Base-by-base conservation (phyloP, 2,888 invertebrate genomes). In the Lasioglossum leucozonium region DNA sequence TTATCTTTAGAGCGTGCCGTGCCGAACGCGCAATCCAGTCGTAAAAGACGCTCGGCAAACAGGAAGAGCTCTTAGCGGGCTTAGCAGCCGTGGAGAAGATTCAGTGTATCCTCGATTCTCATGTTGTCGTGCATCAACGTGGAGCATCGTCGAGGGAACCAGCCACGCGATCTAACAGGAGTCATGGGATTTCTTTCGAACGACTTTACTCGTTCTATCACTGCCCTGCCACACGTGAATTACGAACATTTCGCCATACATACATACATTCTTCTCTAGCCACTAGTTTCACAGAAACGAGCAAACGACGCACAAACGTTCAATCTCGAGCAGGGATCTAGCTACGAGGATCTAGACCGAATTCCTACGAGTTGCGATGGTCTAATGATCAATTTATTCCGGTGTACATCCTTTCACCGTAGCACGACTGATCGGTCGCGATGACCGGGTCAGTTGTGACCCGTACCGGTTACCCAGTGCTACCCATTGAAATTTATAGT, bases 191-290 rank as follows among this genome's bases (percentile, higher is more conserved):
- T 73, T 75, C 4, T 62, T 79, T 79, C 11, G 37, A 73, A 65
- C 18, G 37, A 74, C 79, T 73, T n/a, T 81, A 67, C 76, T 73
- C 69, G 40, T 65, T 40, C 71, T 18, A 85, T 47, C 86, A 85
- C 86, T 86, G 86, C 86, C 86, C 62, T 65, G 34, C 51, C 55
- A 77, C 34, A 72, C 40, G 26, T 72, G 77, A 78, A 69, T 77
- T 47, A 44, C 71, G 44, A 58, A 47, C 22, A 26, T 81, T 72
- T 77, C 30, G 62, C 62, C 34, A 65, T 73, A 81, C 62, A 73
- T 69, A 74, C 73, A 13, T 77, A 69, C 69, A 34, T 44, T 16
- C n/a, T 72, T 69, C 65, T 73, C 2, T 47, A 55, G 42, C 69
- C 40, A 22, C n/a, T 69, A 76, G 65, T 72, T 81, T 58, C 18